A percentile compares a stretch with the other conserved stretches of the same genome.
These are phyloP conservation scores for Meles meles DNA, from an alignment of 2,113 vertebrate genomes.

Conservation along the genomic window DNA sequence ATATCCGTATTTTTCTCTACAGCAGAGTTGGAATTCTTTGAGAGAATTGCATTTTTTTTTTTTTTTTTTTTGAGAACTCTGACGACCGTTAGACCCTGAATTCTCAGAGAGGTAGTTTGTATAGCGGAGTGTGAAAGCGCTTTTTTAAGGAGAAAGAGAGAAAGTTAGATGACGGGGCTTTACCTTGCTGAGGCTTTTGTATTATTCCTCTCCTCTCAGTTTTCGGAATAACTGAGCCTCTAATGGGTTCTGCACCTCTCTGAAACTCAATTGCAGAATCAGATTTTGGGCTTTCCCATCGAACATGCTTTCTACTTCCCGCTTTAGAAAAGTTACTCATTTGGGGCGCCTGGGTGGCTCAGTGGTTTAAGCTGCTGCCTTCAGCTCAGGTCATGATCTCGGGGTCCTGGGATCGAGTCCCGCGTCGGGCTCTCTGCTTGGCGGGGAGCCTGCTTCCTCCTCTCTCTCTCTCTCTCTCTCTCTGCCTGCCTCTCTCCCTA, in stretches of 20 bases:
- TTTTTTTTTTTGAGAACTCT: neutral
- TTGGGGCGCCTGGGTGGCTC: too few species aligned
- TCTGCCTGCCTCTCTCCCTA: too few species aligned
- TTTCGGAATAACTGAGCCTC: neutral
- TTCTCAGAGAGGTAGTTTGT: neutral
- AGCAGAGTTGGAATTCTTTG: neutral
- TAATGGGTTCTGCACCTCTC: neutral
- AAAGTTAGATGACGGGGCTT: neutral
- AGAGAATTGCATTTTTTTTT: neutral
- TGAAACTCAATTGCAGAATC: neutral
- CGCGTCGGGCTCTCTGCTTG: too few species aligned
- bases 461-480: too few species aligned
- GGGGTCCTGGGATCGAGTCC: too few species aligned
- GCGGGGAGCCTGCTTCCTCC: too few species aligned
- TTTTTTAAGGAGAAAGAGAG: neutral
- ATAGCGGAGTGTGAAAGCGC: neutral
- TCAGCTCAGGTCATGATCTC: too few species aligned
- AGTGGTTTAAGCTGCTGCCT: too few species aligned
- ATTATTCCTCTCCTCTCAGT: neutral
- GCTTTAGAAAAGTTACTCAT: slow-evolving; percentile 31
- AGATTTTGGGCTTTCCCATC: neutral
- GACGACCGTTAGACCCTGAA: neutral
- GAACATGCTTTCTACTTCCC: neutral
- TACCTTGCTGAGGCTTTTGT: neutral
- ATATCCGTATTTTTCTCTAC: neutral